phyloP scores from a whole-genome alignment of 2,888 invertebrate genomes.

The Alloplasta piceator region DNA sequence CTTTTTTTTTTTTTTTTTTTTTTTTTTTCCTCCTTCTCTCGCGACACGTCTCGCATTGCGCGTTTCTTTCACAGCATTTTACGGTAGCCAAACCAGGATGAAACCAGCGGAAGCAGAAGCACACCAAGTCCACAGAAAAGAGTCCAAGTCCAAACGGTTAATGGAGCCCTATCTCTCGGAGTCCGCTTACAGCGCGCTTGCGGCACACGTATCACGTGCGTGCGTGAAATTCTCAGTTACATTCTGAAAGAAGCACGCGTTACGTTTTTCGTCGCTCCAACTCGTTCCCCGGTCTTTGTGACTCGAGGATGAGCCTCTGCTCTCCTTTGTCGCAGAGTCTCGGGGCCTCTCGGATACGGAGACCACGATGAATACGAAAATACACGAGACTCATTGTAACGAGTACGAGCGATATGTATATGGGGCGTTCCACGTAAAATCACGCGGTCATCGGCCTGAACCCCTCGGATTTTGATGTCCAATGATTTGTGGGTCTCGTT shows the following conservation, averaged over 20 bases:
- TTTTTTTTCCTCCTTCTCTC: conserved; percentile 55
- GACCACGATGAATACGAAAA: conserved; percentile 55
- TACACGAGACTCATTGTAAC: conserved; percentile 27
- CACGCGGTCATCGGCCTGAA: no score
- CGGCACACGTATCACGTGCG: conserved; percentile 55
- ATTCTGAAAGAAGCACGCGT: conserved; percentile 31
- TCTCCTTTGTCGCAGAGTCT: conserved; percentile 40
- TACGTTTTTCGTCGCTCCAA: conserved; percentile 34
- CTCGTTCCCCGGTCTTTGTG: conserved; percentile 22
- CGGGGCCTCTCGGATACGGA: not conserved
- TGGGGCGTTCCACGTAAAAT: no score
- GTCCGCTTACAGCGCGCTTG: conserved; percentile 23
- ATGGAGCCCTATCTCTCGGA: not conserved
- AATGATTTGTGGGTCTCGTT: no score
- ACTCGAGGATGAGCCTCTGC: not conserved
- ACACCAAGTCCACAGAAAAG: conserved; percentile 15
- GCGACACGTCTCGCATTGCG: conserved; percentile 11
- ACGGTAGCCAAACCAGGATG: conserved; percentile 56
- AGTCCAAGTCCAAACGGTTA: conserved; percentile 57
- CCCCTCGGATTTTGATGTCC: no score
- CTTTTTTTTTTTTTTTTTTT: conserved; percentile 43
- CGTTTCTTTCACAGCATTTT: conserved; percentile 24
- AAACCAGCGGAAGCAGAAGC: conserved; percentile 16
- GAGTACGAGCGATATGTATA: conserved; percentile 24
- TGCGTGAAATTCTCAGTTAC: conserved; percentile 24